Evolutionary conservation across 2,888 invertebrate genomes (phyloP).

Genomic region (Drosophila bunnanda): DNA sequence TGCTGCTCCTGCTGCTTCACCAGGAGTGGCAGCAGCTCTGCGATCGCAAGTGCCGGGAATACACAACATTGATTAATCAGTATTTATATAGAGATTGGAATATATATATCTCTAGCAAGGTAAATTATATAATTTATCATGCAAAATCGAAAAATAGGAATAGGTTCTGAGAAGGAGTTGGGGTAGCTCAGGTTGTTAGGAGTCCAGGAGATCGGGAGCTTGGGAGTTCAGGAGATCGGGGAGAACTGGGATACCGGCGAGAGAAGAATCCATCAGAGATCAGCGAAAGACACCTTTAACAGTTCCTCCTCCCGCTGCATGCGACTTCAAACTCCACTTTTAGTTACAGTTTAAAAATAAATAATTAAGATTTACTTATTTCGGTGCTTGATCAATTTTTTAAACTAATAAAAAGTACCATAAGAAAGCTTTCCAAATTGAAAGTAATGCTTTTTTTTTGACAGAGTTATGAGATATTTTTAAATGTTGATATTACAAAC

Average conservation of each 20-base stretch:
- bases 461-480: too few species aligned
- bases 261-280: slow-evolving; percentile 1
- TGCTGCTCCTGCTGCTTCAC: slow-evolving; percentile 18
- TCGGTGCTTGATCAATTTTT: too few species aligned
- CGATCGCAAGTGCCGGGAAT: not conserved
- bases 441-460: too few species aligned
- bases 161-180: not conserved
- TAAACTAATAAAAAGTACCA: too few species aligned
- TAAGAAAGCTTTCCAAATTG: too few species aligned
- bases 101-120: not conserved
- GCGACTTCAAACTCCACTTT: not conserved
- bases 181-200: not conserved
- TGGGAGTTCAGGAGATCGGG: not conserved
- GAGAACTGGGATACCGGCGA: not conserved
- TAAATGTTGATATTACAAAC: too few species aligned
- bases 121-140: slow-evolving; percentile 17
- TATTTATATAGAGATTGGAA: too few species aligned
- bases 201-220: not conserved
- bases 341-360: too few species aligned
- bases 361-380: not conserved
- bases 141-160: slow-evolving; percentile 17
- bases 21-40: slow-evolving; percentile 13
- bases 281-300: not conserved
- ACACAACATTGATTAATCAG: not conserved
- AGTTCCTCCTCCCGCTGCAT: slow-evolving; percentile 10